Evolutionary conservation across 2,113 vertebrate species (phyloP).

Genomic region (Bolborhynchus lineola): DNA sequence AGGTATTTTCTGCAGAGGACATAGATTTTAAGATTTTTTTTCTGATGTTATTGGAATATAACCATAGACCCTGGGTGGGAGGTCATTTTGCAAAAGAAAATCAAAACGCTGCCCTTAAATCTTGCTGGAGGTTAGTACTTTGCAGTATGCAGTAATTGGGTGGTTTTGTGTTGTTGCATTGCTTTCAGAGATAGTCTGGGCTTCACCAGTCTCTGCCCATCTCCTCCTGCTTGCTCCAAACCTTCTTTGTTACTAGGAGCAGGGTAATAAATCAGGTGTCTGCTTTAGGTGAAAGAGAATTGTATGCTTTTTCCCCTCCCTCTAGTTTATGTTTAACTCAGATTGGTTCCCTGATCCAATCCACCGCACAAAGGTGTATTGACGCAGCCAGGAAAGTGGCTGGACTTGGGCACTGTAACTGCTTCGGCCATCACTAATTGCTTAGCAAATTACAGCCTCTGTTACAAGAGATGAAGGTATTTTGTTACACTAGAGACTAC

Average conservation of each 20-base stretch:
- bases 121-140: not conserved
- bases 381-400: not conserved
- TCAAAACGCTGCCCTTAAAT: not conserved
- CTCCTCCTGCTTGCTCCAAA: not conserved
- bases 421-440: not conserved
- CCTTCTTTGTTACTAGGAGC: not conserved
- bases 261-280: not conserved
- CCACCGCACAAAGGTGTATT: not conserved
- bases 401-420: not conserved
- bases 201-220: not conserved
- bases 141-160: not conserved
- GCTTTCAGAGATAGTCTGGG: not conserved
- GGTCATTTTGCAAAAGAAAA: constrained; percentile 7
- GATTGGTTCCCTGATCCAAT: not conserved
- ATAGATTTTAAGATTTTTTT: not conserved
- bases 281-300: not conserved
- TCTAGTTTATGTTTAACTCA: not conserved
- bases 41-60: not conserved
- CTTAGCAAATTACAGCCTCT: not conserved
- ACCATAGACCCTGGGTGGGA: not conserved
- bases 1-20: not conserved
- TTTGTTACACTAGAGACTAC: not conserved
- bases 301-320: not conserved
- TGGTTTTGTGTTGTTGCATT: not conserved
- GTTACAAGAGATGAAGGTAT: not conserved